Evolutionary conservation across 2,888 invertebrate species (phyloP).

Genomic region (Drosophila heteroneura): DNA sequence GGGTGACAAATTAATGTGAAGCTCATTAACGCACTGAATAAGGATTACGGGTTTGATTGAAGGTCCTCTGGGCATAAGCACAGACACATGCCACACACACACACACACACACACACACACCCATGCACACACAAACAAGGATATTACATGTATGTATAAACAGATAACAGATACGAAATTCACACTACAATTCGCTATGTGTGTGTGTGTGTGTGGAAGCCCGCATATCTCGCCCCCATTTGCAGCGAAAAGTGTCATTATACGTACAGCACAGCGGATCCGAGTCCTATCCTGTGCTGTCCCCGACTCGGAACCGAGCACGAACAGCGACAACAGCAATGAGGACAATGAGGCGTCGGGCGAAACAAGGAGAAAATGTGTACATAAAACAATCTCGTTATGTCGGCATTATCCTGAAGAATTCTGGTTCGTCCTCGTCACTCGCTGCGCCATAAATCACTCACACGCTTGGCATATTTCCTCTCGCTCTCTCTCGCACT

Average conservation of each 20-base stretch:
- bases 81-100: slow-evolving; percentile 34
- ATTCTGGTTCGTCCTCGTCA: slow-evolving; percentile 84
- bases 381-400: slow-evolving; percentile 84
- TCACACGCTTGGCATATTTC: slow-evolving; percentile 81
- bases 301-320: slow-evolving; percentile 39
- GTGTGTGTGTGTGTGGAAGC: slow-evolving; percentile 36
- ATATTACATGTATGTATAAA: slow-evolving; percentile 51
- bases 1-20: slow-evolving; percentile 76
- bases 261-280: slow-evolving; percentile 48
- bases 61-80: slow-evolving; percentile 73
- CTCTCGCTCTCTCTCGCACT: slow-evolving; percentile 30
- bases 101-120: slow-evolving; percentile 33
- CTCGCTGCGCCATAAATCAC: slow-evolving; percentile 84
- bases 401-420: slow-evolving; percentile 84
- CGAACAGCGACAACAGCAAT: slow-evolving; percentile 36
- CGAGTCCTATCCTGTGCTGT: slow-evolving; percentile 19
- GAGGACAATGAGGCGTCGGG: slow-evolving; percentile 19
- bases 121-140: slow-evolving; percentile 26
- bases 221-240: slow-evolving; percentile 68
- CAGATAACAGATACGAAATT: slow-evolving; percentile 61
- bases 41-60: slow-evolving; percentile 81
- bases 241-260: slow-evolving; percentile 74
- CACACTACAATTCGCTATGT: slow-evolving; percentile 34
- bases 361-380: slow-evolving; percentile 72
- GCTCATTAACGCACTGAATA: slow-evolving; percentile 82